phyloP scores from a whole-genome alignment of 92 coral and sea anemone species.

The Blastomussa wellsi region DNA sequence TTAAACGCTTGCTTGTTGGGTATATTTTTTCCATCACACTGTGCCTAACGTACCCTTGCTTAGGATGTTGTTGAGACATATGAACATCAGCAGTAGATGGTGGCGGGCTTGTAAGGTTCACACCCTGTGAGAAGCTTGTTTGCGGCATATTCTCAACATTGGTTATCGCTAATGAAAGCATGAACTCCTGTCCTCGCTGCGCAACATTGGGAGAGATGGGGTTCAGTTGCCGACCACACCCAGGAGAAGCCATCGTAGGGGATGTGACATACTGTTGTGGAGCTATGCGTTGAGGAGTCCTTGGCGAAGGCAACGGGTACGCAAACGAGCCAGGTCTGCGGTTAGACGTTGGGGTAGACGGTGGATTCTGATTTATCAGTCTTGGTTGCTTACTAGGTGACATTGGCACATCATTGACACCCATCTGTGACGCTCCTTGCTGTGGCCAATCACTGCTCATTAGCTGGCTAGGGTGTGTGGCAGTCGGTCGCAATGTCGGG shows the following conservation, averaged over 20 bases:
- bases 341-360: constrained; percentile 73
- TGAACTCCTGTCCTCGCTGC: constrained; percentile 70
- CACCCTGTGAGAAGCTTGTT: constrained; percentile 26
- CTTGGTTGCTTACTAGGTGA: constrained; percentile 99
- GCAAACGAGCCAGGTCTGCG: constrained; percentile 88
- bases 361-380: constrained; percentile 67
- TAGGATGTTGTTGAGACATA: constrained; percentile 43
- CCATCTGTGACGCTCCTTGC: constrained; percentile 55
- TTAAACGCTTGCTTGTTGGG: not conserved
- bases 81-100: constrained; percentile 31
- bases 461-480: constrained; percentile 87
- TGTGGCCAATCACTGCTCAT: constrained; percentile 69
- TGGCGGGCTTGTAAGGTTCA: constrained; percentile 2
- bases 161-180: constrained; percentile 54
- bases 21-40: not conserved
- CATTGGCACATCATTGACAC: constrained; percentile 74
- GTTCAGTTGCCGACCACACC: constrained; percentile 58
- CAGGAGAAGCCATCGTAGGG: constrained; percentile 85
- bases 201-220: constrained; percentile 71
- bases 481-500: constrained; percentile 93
- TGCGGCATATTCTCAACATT: constrained; percentile 66
- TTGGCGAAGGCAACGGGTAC: constrained; percentile 87
- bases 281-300: constrained; percentile 83
- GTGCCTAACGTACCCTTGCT: constrained; percentile 63
- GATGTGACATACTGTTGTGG: constrained; percentile 84